Conservation (phyloP, 2,113 vertebrate genomes). For the Ginglymostoma cirratum region DNA sequence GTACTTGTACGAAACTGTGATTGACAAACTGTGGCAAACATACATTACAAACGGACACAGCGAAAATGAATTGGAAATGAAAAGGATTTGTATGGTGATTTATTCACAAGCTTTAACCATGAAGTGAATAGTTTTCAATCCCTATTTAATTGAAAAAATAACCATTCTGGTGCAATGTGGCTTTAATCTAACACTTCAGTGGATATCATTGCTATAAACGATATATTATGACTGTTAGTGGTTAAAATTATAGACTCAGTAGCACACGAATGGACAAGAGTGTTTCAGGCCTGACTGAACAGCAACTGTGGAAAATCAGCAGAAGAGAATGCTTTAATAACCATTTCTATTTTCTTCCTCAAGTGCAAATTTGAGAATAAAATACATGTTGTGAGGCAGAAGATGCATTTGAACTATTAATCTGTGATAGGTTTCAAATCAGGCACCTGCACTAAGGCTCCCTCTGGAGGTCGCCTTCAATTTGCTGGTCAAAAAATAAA, state of each 20-base stretch:
- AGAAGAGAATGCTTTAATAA: background rate
- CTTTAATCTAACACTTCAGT: slow-evolving; percentile 30
- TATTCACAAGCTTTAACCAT: slow-evolving; percentile 2
- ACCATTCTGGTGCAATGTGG: slow-evolving; percentile 15
- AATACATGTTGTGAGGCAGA: background rate
- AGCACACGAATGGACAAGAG: background rate
- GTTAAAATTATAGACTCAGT: slow-evolving; percentile 19
- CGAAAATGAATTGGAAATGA: background rate
- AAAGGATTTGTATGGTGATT: slow-evolving; percentile 21
- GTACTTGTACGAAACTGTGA: background rate
- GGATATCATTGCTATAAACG: background rate
- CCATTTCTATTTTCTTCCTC: background rate
- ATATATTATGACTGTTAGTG: background rate
- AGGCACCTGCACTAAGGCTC: no score
- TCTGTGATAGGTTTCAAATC: background rate
- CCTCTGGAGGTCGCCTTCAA: background rate
- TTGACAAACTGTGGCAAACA: background rate
- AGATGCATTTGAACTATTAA: background rate
- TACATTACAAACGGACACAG: background rate
- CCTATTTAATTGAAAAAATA: slow-evolving; percentile 30
- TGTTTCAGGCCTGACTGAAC: background rate
- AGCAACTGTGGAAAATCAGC: slow-evolving; percentile 19
- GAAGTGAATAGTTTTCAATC: slow-evolving; percentile 17
- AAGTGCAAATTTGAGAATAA: background rate
- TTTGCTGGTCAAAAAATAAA: background rate